Percentiles rank a stretch among this genome's conserved stretches.
Evolutionary conservation across 2,113 vertebrate species (phyloP).

Genomic region (Erythrolamprus reginae): DNA sequence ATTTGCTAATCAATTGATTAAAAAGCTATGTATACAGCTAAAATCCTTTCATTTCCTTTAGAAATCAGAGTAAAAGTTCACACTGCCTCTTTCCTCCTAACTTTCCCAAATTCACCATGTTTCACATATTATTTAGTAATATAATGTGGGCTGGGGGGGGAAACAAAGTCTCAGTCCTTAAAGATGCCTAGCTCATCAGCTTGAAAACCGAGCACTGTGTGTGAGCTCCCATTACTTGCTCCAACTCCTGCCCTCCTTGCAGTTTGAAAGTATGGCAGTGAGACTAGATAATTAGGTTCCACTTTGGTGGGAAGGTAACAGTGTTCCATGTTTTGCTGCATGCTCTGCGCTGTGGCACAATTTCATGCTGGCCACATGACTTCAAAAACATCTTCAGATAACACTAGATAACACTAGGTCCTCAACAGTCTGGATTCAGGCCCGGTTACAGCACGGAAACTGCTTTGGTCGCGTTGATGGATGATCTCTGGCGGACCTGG

Average conservation of each 20-base stretch:
- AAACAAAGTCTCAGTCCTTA: too few relatives aligned
- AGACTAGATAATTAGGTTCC: not conserved
- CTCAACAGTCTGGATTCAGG: too few relatives aligned
- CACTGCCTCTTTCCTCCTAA: not conserved
- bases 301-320: not conserved
- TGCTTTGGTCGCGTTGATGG: too few relatives aligned
- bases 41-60: not conserved
- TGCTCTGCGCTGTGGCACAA: not conserved
- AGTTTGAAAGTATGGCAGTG: not conserved
- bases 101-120: not conserved
- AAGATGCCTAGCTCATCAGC: too few relatives aligned
- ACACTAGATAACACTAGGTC: too few relatives aligned
- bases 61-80: not conserved
- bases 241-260: not conserved
- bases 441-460: too few relatives aligned
- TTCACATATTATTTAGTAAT: not conserved
- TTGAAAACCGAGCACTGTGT: not conserved
- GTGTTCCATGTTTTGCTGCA: not conserved
- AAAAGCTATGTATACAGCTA: not conserved
- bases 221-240: not conserved
- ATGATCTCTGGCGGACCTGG: too few relatives aligned
- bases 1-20: not conserved
- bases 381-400: too few relatives aligned
- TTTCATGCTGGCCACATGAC: not conserved
- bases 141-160: not conserved